Evolutionary conservation across 2,113 vertebrate species (phyloP).

Genomic region (Ochotona princeps): DNA sequence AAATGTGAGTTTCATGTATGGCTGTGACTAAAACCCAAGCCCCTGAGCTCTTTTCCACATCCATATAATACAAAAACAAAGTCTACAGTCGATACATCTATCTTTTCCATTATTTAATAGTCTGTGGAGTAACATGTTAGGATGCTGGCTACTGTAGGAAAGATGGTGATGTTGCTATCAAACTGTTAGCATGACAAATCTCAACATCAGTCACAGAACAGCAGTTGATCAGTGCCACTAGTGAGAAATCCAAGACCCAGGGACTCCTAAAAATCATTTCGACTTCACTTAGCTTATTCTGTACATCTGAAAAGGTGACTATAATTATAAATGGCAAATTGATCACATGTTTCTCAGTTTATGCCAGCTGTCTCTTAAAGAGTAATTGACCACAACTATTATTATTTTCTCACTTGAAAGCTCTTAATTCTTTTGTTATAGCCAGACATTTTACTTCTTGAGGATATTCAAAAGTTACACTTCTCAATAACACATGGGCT

Average conservation of each 20-base stretch:
- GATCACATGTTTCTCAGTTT: neutral
- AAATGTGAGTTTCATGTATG: neutral
- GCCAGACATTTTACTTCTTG: neutral
- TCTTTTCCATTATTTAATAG: neutral
- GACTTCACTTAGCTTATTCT: neutral
- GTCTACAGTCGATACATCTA: neutral
- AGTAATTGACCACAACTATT: neutral
- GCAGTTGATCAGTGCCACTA: neutral
- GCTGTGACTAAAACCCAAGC: neutral
- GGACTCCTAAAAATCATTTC: neutral
- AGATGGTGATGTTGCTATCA: neutral
- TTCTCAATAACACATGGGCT: constrained; percentile 27
- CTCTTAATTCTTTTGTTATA: neutral
- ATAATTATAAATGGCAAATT: neutral
- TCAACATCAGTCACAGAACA: neutral
- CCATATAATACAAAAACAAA: neutral
- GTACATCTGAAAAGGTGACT: neutral
- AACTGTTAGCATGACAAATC: neutral
- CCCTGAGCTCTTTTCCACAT: neutral
- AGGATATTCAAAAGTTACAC: neutral
- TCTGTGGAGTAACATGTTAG: neutral
- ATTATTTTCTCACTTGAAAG: neutral
- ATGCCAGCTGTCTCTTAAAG: neutral
- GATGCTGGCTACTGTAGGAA: neutral
- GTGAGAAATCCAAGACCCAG: neutral